Evolutionary conservation across 1,140 invertebrate genomes (phyloP).

Genomic region (Eupeodes corollae): DNA sequence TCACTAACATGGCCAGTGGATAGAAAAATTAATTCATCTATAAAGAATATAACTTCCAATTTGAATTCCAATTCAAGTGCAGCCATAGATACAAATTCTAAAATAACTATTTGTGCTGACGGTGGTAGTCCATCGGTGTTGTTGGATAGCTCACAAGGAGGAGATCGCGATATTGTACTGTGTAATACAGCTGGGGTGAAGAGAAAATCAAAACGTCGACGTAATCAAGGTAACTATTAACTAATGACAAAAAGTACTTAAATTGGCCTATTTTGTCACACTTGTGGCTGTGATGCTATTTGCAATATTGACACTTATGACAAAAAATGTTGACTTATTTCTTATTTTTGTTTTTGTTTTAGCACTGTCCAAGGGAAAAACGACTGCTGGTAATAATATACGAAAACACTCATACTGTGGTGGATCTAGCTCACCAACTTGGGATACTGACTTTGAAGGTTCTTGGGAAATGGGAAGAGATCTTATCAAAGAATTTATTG

Average conservation of each 20-base stretch:
- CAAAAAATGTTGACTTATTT: no score
- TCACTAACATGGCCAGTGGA: constrained; percentile 12
- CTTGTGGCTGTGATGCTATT: no score
- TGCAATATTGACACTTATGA: no score
- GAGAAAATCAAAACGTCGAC: constrained; percentile 14
- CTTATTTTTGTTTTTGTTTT: constrained; percentile 1
- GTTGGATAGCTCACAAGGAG: neutral
- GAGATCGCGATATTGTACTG: neutral
- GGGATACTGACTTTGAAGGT: constrained; percentile 17
- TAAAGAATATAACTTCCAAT: neutral
- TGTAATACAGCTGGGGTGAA: constrained; percentile 11
- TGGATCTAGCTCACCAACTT: constrained; percentile 2
- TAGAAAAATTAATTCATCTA: neutral
- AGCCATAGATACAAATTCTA: neutral
- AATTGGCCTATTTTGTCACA: no score
- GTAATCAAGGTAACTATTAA: constrained; percentile 11
- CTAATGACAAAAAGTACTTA: neutral
- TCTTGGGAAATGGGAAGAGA: constrained; percentile 17
- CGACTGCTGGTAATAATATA: constrained; percentile 1
- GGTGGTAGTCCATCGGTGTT: neutral
- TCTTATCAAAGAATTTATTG: constrained; percentile 14
- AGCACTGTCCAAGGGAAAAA: constrained; percentile 10
- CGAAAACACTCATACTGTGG: constrained; percentile 5
- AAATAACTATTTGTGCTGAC: neutral
- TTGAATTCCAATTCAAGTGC: neutral